Evolutionary conservation across 2,888 invertebrate genomes (phyloP).

Genomic region (Pecten maximus): DNA sequence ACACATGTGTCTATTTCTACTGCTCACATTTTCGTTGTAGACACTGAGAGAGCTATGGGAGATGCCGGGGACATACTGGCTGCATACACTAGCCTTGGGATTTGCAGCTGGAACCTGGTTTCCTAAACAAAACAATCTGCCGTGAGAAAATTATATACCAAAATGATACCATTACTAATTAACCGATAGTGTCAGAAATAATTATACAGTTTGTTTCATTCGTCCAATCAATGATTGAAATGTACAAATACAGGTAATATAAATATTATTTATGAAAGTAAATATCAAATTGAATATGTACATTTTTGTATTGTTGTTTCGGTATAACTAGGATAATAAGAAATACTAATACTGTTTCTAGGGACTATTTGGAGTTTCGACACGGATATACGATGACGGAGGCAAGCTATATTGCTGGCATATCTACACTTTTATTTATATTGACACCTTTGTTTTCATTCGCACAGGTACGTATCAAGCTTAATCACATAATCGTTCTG

Average conservation of each 20-base stretch:
- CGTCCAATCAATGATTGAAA: no score
- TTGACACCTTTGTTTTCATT: background rate
- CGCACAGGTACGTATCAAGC: background rate
- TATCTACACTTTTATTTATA: background rate
- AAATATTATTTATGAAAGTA: no score
- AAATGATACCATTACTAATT: background rate
- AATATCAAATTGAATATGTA: no score
- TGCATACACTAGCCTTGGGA: background rate
- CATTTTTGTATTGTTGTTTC: no score
- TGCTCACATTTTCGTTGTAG: background rate
- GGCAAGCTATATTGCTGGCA: background rate
- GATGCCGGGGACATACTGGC: background rate
- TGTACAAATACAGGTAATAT: no score
- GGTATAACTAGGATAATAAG: no score
- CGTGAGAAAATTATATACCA: background rate
- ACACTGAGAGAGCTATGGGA: background rate
- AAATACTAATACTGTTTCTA: background rate
- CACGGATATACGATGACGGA: background rate
- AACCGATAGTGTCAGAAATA: no score
- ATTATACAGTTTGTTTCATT: no score
- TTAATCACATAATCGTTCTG: no score
- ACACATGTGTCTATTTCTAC: no score
- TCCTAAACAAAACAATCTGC: background rate
- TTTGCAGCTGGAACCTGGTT: background rate
- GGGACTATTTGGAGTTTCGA: background rate